Conservation (phyloP, 1,140 invertebrate species). For the Drosophila takahashii region DNA sequence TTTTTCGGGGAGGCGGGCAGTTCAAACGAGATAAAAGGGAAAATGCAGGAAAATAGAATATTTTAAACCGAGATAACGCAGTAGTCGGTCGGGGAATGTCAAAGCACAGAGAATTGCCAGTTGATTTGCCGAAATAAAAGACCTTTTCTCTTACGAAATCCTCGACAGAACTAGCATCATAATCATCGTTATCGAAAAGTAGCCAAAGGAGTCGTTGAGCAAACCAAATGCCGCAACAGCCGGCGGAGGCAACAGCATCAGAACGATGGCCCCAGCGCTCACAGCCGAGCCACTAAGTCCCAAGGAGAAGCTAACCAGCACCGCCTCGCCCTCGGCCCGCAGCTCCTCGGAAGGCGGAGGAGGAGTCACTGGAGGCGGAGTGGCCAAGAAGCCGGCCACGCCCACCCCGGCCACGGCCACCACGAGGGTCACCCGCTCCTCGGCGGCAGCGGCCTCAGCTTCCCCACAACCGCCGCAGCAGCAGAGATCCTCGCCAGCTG, state of each 20-base stretch:
- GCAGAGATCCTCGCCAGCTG: slow-evolving; percentile 6
- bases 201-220: slow-evolving; percentile 13
- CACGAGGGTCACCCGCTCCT: slow-evolving; percentile 73
- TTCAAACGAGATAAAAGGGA: slow-evolving; percentile 32
- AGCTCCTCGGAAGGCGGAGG: slow-evolving; percentile 45
- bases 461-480: slow-evolving; percentile 10
- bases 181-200: too few relatives aligned
- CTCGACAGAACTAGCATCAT: slow-evolving; percentile 29
- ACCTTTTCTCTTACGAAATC: slow-evolving; percentile 13
- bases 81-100: background rate
- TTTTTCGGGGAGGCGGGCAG: slow-evolving; percentile 8
- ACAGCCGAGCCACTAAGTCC: slow-evolving; percentile 85
- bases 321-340: slow-evolving; percentile 64
- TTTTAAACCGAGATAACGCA: slow-evolving; percentile 14
- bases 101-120: background rate
- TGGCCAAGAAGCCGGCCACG: slow-evolving; percentile 51
- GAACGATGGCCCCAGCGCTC: slow-evolving; percentile 87
- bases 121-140: slow-evolving; percentile 22
- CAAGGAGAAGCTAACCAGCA: slow-evolving; percentile 78
- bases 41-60: slow-evolving; percentile 18
- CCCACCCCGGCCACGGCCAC: slow-evolving; percentile 48
- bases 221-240: slow-evolving; percentile 32
- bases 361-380: slow-evolving; percentile 1
- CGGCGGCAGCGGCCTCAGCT: slow-evolving; percentile 41
- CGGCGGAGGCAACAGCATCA: slow-evolving; percentile 26